These are phyloP conservation scores for Gobius niger DNA, from an alignment of 2,113 vertebrate genomes.

Conservation along the genomic window DNA sequence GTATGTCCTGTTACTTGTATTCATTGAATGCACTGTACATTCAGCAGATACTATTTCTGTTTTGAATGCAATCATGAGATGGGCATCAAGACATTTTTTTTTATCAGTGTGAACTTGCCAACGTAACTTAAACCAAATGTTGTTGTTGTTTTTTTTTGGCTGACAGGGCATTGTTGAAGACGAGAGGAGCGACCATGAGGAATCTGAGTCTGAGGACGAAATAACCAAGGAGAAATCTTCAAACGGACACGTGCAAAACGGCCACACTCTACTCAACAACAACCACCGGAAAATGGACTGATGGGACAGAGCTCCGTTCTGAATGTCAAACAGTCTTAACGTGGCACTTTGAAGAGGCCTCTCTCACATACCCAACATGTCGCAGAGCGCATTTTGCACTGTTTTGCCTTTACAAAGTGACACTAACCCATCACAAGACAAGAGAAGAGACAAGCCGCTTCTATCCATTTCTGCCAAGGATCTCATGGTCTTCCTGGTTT, in stretches of 20 bases:
- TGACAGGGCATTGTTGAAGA: conserved; percentile 83
- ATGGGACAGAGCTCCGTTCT: conserved; percentile 33
- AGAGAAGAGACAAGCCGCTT: background rate
- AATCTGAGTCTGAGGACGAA: conserved; percentile 88
- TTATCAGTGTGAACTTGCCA: too few relatives aligned
- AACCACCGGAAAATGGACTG: conserved; percentile 80
- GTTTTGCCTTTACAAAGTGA: conserved; percentile 24
- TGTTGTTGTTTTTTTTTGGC: background rate
- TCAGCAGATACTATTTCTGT: too few relatives aligned
- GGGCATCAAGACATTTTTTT: too few relatives aligned
- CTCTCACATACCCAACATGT: conserved; percentile 8
- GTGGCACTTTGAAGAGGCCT: conserved; percentile 18
- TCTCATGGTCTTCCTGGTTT: conserved; percentile 17
- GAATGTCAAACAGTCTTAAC: conserved; percentile 45
- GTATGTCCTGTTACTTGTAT: too few relatives aligned
- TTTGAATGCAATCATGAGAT: too few relatives aligned
- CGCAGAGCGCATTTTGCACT: background rate
- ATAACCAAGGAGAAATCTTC: conserved; percentile 58
- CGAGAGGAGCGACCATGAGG: conserved; percentile 89
- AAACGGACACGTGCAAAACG: conserved; percentile 84
- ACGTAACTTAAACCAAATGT: background rate
- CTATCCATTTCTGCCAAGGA: background rate
- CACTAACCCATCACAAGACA: conserved; percentile 28
- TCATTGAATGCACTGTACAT: too few relatives aligned
- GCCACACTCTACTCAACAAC: conserved; percentile 83